Percentiles rank a stretch among this genome's conserved stretches.
These are phyloP conservation scores for Ammodytes dubius DNA, from an alignment of 2,113 vertebrate genomes.

Conservation along the genomic window DNA sequence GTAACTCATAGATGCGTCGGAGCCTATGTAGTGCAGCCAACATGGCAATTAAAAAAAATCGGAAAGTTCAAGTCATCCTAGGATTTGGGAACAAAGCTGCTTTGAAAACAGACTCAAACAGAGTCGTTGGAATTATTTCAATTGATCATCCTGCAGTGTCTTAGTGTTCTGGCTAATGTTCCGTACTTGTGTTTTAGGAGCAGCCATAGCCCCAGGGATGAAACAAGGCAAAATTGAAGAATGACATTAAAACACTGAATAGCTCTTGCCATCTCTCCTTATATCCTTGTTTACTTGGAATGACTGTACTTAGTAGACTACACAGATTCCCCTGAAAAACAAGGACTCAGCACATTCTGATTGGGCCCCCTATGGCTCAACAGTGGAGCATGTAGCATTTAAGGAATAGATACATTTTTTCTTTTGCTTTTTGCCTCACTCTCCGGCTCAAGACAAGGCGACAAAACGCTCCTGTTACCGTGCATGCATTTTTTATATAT, in stretches of 20 bases:
- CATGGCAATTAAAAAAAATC: slow-evolving; percentile 45
- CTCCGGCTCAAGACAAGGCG: no score
- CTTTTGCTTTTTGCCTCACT: no score
- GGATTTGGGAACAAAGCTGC: slow-evolving; percentile 15
- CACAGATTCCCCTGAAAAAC: neutral
- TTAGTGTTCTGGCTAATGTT: neutral
- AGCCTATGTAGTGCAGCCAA: slow-evolving; percentile 53
- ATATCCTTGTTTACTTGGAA: neutral
- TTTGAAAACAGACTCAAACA: slow-evolving; percentile 5
- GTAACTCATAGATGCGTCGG: slow-evolving; percentile 53
- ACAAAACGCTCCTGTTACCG: no score
- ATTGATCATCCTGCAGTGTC: neutral
- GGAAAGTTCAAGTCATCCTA: slow-evolving; percentile 48
- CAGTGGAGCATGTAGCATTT: no score
- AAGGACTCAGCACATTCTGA: no score
- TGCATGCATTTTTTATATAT: no score
- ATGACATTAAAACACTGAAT: neutral
- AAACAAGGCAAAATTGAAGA: neutral
- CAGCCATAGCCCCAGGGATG: neutral
- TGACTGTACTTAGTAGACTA: neutral
- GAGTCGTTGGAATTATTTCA: slow-evolving; percentile 3
- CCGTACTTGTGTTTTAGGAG: neutral
- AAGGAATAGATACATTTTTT: no score
- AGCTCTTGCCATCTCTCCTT: neutral
- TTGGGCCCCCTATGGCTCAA: no score